Evolutionary conservation across 2,797 vertebrate species (phyloP), one percentile per base, ranked within the genome.

Genomic region (Erpetoichthys calabaricus): DNA sequence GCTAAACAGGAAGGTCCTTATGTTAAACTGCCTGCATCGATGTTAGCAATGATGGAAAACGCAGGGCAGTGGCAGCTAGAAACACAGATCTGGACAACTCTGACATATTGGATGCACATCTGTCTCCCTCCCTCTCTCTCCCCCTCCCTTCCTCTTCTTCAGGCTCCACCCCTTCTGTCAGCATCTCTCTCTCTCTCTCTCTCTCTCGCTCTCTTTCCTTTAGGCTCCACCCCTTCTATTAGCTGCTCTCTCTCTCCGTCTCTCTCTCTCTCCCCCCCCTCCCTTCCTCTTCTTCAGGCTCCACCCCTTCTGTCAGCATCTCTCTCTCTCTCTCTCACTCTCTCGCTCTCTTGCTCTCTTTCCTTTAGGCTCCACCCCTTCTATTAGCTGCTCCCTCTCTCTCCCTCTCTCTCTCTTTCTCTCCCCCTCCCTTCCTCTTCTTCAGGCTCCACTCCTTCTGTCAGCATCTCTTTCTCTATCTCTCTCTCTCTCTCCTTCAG

Each of bases 321-420:
- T 61, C 5, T 44, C 47, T 3, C 68, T 67, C 51, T 1, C 3
- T 59, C 73, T 74, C 45, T 67, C 71, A 5, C 0, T 63, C 49
- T 8, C 64, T 44, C 41, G 58, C 64, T 47, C 3, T 7, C 8
- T 45, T 59, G 45, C 25, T 53, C 43, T 45, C 57, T 42, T 49
- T 49, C 10, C 6, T 47, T 10, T 44, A 6, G 46, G 54, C 55
- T 6, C 41, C 43, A 5, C 4, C 8, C 43, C 9, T 45, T 46
- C 55, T 41, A 3, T 7, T 43, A 9, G 42, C 53, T 47, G 25
- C 41, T 7, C 44, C 47, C 4, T 41, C 50, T 50, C 5, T 3
- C 6, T 42, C 9, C 5, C 10, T 5, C 3, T 6, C 8, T 43
- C 45, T 10, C 9, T 45, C 43, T 7, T 44, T 5, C 1, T 3